Conservation (phyloP, 2,113 vertebrate species). For the Guaruba guarouba region DNA sequence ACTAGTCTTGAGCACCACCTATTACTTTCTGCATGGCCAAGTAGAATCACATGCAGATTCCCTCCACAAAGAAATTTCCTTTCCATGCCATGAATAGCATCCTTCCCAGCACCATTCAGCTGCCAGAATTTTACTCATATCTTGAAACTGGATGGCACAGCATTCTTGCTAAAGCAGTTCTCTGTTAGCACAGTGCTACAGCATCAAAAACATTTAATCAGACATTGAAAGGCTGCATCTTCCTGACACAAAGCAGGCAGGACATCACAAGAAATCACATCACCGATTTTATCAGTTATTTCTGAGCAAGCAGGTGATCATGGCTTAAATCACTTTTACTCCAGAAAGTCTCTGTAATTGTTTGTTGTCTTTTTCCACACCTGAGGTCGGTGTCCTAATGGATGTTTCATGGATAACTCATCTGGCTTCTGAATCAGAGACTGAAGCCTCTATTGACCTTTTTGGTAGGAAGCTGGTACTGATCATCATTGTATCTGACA, state of each 20-base stretch:
- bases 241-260: conserved; percentile 3
- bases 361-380: not conserved
- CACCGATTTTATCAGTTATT: not conserved
- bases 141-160: not conserved
- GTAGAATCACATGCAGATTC: not conserved
- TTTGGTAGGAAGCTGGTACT: conserved; percentile 16
- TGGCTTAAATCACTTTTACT: conserved; percentile 10
- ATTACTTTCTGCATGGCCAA: not conserved
- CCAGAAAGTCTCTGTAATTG: not conserved
- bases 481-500: conserved; percentile 27
- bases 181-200: not conserved
- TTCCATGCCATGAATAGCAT: rapidly evolving
- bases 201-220: conserved; percentile 4
- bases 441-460: conserved; percentile 30
- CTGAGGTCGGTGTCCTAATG: conserved; percentile 14
- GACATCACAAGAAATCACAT: conserved; percentile 5
- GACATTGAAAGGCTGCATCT: not conserved
- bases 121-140: not conserved
- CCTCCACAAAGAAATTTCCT: not conserved
- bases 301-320: not conserved
- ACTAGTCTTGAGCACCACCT: not conserved
- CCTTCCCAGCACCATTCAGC: not conserved
- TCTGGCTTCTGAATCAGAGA: not conserved
- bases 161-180: not conserved
- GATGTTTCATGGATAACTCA: not conserved